These are phyloP conservation scores for Cherax destructor DNA, from an alignment of 1,140 invertebrate genomes.

Conservation along the genomic window DNA sequence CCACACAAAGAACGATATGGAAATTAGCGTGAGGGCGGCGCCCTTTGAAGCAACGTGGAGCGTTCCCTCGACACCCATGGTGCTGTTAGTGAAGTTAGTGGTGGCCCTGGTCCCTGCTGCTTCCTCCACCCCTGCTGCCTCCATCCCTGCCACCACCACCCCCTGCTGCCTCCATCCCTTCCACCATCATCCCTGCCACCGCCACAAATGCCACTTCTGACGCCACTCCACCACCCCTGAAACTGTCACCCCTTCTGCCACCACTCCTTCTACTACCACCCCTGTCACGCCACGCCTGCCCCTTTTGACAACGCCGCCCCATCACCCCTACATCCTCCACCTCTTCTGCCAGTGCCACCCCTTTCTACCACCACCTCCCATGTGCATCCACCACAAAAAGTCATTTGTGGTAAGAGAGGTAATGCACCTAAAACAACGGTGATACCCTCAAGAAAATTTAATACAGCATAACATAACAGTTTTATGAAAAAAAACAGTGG, in stretches of 20 bases:
- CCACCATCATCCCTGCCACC: not conserved
- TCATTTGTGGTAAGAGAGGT: too few species aligned
- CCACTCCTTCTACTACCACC: too few species aligned
- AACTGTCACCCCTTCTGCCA: not conserved
- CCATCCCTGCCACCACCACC: not conserved
- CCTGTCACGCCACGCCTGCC: too few species aligned
- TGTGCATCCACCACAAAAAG: too few species aligned
- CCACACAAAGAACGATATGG: conserved; percentile 69
- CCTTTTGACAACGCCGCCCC: too few species aligned
- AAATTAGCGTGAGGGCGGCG: conserved; percentile 67
- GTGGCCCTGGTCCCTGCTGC: not conserved
- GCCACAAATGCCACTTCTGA: not conserved
- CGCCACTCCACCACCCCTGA: not conserved
- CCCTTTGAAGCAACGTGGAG: conserved; percentile 65
- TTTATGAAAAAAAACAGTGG: too few species aligned
- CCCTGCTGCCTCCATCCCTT: not conserved
- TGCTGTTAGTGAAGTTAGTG: conserved; percentile 63
- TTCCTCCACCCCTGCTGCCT: not conserved
- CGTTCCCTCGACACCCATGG: conserved; percentile 59
- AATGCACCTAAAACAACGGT: too few species aligned
- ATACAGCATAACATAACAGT: too few species aligned
- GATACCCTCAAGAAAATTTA: too few species aligned
- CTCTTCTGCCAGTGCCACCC: not conserved
- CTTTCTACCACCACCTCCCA: not conserved
- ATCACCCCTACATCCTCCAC: not conserved